Evolutionary conservation across 2,113 vertebrate genomes (phyloP).

Genomic region (Herpailurus yagouaroundi): DNA sequence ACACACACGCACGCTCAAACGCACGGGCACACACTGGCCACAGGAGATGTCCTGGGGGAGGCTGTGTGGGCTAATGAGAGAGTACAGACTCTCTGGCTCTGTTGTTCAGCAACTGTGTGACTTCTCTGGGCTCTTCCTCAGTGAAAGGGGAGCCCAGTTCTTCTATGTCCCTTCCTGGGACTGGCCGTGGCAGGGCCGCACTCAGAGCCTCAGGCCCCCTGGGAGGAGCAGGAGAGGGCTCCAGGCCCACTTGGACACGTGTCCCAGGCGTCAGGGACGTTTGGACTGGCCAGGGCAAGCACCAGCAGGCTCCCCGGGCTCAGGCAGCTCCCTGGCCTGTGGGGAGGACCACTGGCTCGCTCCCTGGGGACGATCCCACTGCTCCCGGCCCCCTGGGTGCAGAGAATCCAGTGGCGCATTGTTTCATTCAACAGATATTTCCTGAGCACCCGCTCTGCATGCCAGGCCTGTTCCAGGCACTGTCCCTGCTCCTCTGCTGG

Average conservation of each 20-base stretch:
- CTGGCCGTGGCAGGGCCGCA: background rate
- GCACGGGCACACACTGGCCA: background rate
- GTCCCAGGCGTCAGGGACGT: background rate
- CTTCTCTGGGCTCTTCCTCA: background rate
- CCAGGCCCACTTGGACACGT: background rate
- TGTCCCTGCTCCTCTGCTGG: background rate
- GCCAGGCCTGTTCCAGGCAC: background rate
- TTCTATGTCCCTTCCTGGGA: background rate
- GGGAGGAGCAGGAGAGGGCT: background rate
- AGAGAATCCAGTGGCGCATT: background rate
- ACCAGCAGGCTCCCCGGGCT: background rate
- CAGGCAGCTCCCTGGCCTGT: background rate
- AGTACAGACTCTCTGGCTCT: background rate
- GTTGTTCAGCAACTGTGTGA: background rate
- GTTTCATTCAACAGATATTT: background rate
- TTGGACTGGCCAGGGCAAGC: background rate
- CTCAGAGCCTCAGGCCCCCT: background rate
- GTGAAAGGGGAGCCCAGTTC: background rate
- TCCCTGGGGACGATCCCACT: background rate
- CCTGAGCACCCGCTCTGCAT: background rate
- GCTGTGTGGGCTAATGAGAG: rapidly evolving
- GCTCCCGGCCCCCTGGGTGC: background rate
- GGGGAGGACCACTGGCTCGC: background rate
- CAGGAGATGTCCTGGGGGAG: background rate
- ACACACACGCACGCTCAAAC: rapidly evolving